These are phyloP conservation scores for Pangasius krempfi DNA, from an alignment of 2,797 vertebrate genomes.

Conservation along the genomic window DNA sequence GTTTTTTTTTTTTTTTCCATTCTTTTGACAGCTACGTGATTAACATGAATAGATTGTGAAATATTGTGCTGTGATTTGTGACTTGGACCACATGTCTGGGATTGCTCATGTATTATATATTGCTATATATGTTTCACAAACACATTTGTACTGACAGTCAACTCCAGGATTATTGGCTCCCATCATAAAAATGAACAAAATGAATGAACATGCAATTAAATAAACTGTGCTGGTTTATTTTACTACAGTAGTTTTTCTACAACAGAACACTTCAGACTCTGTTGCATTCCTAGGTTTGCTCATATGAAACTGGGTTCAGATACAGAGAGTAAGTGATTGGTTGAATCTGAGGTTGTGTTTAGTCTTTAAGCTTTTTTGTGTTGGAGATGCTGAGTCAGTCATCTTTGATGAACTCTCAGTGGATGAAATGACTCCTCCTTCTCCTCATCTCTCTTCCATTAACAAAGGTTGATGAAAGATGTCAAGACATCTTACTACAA, in stretches of 20 bases:
- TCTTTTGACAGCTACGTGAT: not conserved
- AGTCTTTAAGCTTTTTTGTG: not conserved
- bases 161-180: not conserved
- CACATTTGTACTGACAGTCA: not conserved
- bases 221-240: not conserved
- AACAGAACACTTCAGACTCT: not conserved
- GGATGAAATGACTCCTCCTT: not conserved
- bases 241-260: not conserved
- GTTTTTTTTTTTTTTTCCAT: not conserved
- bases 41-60: not conserved
- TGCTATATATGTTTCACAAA: not conserved
- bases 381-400: not conserved
- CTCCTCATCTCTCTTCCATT: not conserved
- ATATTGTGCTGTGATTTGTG: not conserved
- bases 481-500: not conserved
- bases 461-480: not conserved
- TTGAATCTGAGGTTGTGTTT: not conserved
- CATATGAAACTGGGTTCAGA: not conserved
- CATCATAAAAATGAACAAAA: constrained; percentile 2
- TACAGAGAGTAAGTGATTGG: not conserved
- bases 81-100: not conserved
- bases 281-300: not conserved
- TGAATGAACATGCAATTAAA: not conserved
- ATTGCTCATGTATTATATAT: not conserved
- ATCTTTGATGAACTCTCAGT: not conserved